phyloP scores from a whole-genome alignment of 1,140 invertebrate genomes.

The Goniozus legneri region DNA sequence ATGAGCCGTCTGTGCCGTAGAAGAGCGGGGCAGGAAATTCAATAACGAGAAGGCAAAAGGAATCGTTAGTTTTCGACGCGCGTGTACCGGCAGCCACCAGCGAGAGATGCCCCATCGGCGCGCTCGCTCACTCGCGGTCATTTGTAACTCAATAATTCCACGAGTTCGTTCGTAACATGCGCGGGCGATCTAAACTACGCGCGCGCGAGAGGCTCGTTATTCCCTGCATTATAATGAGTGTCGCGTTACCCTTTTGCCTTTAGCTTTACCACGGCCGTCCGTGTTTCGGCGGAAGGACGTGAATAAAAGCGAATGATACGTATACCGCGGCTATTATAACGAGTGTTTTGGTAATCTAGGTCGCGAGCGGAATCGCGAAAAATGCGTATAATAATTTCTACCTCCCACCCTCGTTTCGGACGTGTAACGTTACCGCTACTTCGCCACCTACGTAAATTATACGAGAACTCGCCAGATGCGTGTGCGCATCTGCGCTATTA shows the following conservation, averaged over 20 bases:
- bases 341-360: constrained; percentile 4
- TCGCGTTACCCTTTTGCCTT: constrained; percentile 30
- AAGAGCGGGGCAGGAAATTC: background rate
- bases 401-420: no score
- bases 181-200: constrained; percentile 33
- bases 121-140: no score
- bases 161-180: constrained; percentile 38
- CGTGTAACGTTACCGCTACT: no score
- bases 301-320: background rate
- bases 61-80: background rate
- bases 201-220: constrained; percentile 40
- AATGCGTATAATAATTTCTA: no score
- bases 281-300: no score
- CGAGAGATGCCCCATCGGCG: no score
- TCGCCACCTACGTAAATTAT: no score
- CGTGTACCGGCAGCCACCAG: background rate
- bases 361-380: background rate
- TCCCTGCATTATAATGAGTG: constrained; percentile 37
- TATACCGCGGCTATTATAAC: constrained; percentile 1
- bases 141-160: constrained; percentile 39
- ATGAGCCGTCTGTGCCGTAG: background rate
- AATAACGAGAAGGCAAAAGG: background rate
- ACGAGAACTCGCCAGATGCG: no score
- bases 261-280: constrained; percentile 20
- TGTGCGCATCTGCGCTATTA: no score